phyloP scores from a whole-genome alignment of 2,888 invertebrate species.

The Doris montereyensis region DNA sequence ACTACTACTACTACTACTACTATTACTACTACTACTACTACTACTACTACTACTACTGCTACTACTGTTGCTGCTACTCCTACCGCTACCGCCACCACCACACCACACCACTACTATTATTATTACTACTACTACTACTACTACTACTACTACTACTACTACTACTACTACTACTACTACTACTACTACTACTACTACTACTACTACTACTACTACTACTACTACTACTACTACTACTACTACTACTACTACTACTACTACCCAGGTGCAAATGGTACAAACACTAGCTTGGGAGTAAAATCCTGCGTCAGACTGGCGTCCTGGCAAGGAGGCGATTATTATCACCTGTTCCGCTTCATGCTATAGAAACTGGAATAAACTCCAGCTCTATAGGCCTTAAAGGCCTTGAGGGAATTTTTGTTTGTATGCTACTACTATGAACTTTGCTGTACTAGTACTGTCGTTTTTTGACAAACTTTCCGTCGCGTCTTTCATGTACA shows the following conservation, averaged over 20 bases:
- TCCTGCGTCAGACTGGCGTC: no score
- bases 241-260: not conserved
- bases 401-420: no score
- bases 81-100: slow-evolving; percentile 37
- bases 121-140: slow-evolving; percentile 39
- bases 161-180: slow-evolving; percentile 37
- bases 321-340: no score
- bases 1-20: not conserved
- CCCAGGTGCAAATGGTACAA: no score
- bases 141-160: slow-evolving; percentile 40
- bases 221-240: not conserved
- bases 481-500: no score
- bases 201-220: not conserved
- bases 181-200: not conserved
- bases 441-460: no score
- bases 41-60: not conserved
- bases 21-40: not conserved
- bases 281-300: no score
- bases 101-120: slow-evolving; percentile 40
- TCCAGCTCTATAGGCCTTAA: no score
- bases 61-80: slow-evolving; percentile 4
- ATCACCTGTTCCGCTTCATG: no score
- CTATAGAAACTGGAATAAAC: no score
- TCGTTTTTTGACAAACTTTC: no score
- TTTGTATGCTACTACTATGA: no score